phyloP scores from a whole-genome alignment of 1,140 invertebrate genomes.

The Dolichoris vasculosae region DNA sequence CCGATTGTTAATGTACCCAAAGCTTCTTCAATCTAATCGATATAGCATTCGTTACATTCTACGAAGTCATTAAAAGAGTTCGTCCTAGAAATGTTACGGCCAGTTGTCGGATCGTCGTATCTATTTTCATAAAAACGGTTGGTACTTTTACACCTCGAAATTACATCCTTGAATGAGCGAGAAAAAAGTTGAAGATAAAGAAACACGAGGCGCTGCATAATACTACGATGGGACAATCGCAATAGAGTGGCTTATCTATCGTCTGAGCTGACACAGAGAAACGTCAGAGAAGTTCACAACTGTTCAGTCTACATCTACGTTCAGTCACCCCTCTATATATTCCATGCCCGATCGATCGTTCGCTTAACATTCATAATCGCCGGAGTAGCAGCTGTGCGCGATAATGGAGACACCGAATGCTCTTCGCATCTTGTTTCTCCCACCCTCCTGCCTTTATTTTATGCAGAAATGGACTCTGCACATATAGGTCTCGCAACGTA shows the following conservation, averaged over 20 bases:
- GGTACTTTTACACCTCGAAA: neutral
- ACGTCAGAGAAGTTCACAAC: neutral
- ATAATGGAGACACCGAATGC: neutral
- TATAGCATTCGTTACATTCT: neutral
- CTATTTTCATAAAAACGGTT: neutral
- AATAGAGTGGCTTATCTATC: slow-evolving; percentile 8
- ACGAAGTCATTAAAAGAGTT: neutral
- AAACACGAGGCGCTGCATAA: neutral
- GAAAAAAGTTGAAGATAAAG: neutral
- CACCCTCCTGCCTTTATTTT: neutral
- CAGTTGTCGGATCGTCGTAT: neutral
- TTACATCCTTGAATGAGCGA: neutral
- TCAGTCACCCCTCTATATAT: no score
- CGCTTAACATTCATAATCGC: slow-evolving; percentile 19
- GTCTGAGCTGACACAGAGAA: neutral
- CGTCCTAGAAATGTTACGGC: neutral
- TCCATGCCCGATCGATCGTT: neutral
- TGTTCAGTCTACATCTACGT: neutral
- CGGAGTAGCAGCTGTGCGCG: neutral
- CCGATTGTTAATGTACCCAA: neutral
- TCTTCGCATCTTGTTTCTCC: neutral
- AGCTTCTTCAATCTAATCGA: neutral
- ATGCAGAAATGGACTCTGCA: neutral
- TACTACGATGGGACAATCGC: neutral
- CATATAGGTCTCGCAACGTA: no score